Evolutionary conservation across 2,888 invertebrate species (phyloP), one percentile per base, ranked within the genome.

Genomic region (Meiosimyza decipiens): DNA sequence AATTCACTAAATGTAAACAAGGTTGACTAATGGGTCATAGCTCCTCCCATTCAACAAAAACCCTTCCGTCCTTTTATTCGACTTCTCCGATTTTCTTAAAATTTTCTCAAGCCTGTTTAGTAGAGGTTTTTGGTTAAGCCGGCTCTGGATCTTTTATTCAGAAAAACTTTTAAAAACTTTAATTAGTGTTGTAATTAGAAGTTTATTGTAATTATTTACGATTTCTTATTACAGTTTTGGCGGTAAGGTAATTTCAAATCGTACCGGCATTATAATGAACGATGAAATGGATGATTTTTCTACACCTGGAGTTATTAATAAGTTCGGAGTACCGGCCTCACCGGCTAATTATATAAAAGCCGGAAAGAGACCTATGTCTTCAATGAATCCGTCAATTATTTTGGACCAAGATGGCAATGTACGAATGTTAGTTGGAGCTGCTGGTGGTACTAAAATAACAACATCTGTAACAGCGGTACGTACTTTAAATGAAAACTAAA

Each of bases 271-370:
- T 59, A 89, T 98, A 67, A 91, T 96, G 85, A 99, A 98, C 86
- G 94, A 97, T 84, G 94, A 95, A 80, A 98, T 99, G 97, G 97
- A 98, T 81, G 98, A 98, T 84, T 99, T 98, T 87, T 95, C 96
- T 0, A 92, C 93, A 0, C 95, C 95, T 0, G 91, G 92, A 57
- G 89, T 89, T 1, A 93, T 94, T 80, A 95, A 92, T 77, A 87
- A 89, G 1, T 95, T 92, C 81, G 92, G 91, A 1, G 85, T 95
- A 63, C 94, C 94, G 1, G 93, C 97, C 0, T 95, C 95, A 0
- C 91, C 92, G 0, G 92, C 93, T 1, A 99, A 98, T 88, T 93
- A 91, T 84, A 92, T 98, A 64, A 88, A 87, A 47, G 95, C 97
- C 0, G 92, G 93, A 3, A 94, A 95, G 82, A 89, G 94, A 54